Evolutionary conservation across 2,113 vertebrate genomes (phyloP), one percentile per base, ranked within the genome.

Genomic region (Galemys pyrenaicus): DNA sequence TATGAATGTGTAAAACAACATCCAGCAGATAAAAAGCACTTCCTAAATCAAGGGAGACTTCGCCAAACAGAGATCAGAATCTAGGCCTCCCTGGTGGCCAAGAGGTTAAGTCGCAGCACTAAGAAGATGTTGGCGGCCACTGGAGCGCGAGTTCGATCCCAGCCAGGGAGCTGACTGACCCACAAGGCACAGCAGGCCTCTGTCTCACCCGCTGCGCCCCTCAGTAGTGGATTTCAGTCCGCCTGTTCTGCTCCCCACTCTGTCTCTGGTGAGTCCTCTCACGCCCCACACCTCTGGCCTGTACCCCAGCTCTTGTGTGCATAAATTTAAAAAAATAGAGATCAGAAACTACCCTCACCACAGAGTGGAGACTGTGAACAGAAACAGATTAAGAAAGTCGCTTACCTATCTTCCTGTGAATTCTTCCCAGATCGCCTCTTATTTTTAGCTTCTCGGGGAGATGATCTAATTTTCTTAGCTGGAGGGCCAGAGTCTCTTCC

Each of bases 401-500:
- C 92, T 97, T 97, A 99, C 99, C 99, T 99, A 97, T 99, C 99
- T 96, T 99, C 99, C 98, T 99, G 99, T 73, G 99, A 99, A 96
- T 99, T 99, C 98, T 99, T 99, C 96, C 99, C 99, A 97, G 98
- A 97, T 74, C 98, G 97, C 93, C 99, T 99, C 98, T 99, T 99
- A 95, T 99, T 99, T 98, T 99, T 99, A 77, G 98, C 98, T 97
- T 99, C 99, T 91, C 99, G 99, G 28, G 99, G 99, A 96, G 99
- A 98, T 2, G 99, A 97, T 9, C 99, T 99, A 93, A 99, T 98
- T 99, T 99, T 99, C 98, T 99, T 99, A 95, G 98, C 96, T 6
- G 99, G 99, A 98, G 99, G 99, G 65, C 98, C 98, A 3, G 98
- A 98, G 97, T 98, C 98, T 97, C 98, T 99, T 92, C 99, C 99